Evolutionary conservation across 2,797 vertebrate genomes (phyloP), one percentile per base, ranked within the genome.

Genomic region (Lacerta bilineata): DNA sequence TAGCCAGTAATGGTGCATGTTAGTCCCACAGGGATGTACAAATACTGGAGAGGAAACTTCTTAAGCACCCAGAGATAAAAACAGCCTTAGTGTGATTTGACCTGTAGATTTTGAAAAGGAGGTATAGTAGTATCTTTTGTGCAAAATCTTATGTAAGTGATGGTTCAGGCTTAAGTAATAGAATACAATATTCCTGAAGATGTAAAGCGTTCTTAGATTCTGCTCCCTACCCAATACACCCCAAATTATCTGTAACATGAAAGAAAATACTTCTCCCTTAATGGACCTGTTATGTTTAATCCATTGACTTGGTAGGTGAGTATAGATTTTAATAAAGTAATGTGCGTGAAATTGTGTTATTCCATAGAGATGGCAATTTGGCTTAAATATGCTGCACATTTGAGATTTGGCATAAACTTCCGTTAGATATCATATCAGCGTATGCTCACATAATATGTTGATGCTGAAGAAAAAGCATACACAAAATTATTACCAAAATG

Each of bases 171-270:
- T 55, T 85, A 84, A 87, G 86, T 59, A 75, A 7, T 50, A 17
- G 13, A 1, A 66, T 11, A 2, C 85, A 80, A 79, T 41, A 82
- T 55, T 71, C 43, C 27, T 93, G 0, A 0, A 69, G 86, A 87
- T 0, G 0, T 2, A 0, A 15, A 33, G 13, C 1, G 1, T 55
- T 55, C 13, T 15, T 55, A 55, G 13, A 55, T 55, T 17, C 29
- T 27, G 25, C 93, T 88, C 91, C 68, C 72, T 27, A 29, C 55
- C 55, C 83, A 61, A n/a, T 18, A 68, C 3, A 90, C 8, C 84
- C 7, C 84, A 33, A 69, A 88, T 39, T 90, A 80, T 93, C 43
- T 90, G 83, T 93, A 78, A 1, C 43, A 36, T 43, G 43, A 41
- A 36, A 50, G 29, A 33, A 33, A 86, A 29, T 41, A n/a, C 5